Conservation (phyloP, 30 jellyfish, hydroid and myxozoan species). For the Turritopsis rubra region DNA sequence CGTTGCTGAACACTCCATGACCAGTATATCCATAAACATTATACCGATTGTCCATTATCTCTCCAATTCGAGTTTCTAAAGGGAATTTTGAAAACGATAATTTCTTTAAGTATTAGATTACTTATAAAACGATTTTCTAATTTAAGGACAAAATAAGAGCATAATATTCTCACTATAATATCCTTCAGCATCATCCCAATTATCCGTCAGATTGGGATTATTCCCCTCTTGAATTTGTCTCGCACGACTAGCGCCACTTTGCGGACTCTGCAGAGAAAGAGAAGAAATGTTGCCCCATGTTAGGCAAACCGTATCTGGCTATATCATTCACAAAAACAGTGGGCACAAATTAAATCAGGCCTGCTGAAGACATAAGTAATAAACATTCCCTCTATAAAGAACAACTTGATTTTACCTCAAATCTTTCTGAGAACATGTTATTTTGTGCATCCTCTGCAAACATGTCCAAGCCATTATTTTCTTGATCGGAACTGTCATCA, state of each 20-base stretch:
- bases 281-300: not conserved
- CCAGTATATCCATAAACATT: conserved; percentile 93
- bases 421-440: conserved; percentile 84
- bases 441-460: conserved; percentile 86
- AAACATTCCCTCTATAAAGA: not conserved
- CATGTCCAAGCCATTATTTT: conserved; percentile 59
- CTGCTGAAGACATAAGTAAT: not conserved
- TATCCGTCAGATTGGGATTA: conserved; percentile 70
- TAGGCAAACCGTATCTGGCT: too few relatives aligned
- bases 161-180: conserved; percentile 64
- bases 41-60: conserved; percentile 65
- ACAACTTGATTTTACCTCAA: conserved; percentile 60
- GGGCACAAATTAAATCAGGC: not conserved
- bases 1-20: conserved; percentile 98
- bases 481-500: conserved; percentile 26
- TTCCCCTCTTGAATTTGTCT: conserved; percentile 29
- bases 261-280: conserved; percentile 20
- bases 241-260: conserved; percentile 4
- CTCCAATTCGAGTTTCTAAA: conserved; percentile 84
- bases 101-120: not conserved
- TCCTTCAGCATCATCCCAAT: conserved; percentile 99
- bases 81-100: not conserved
- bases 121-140: not conserved
- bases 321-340: not conserved
- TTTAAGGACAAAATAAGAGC: not conserved